Base-by-base conservation (phyloP, 2,113 vertebrate species). In the Atrichornis clamosus region DNA sequence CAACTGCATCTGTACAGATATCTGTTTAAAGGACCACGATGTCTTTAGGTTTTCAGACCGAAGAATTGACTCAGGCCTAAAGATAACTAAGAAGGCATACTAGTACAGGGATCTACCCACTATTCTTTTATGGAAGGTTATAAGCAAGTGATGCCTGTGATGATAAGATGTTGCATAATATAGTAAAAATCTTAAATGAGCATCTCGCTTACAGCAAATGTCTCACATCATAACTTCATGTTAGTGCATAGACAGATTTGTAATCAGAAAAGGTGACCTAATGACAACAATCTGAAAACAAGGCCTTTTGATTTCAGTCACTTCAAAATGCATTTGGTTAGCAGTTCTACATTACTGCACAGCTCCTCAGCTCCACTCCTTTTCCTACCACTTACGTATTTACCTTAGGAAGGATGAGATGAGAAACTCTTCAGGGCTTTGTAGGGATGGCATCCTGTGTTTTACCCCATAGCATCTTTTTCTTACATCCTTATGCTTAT, bases 301-400 rank as follows among this genome's bases (percentile, higher is more conserved):
- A 89, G 15, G 62, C 12, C 44, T 59, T 86, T 74, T 56, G 5
- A 74, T 72, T 87, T 78, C 53, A 85, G 35, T 74, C 73, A 56
- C 60, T 60, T 96, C 74, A 93, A 95, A 96, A 95, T 37, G 85
- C 11, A 30, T 15, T 89, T 62, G 39, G 77, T 90, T 64, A 89
- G 70, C 49, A 89, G 35, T 63, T 86, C 37, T 82, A 42, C 18
- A 60, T 35, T 81, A 68, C 39, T 92, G 80, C 12, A 81, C 76
- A 78, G 52, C 30, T 41, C 44, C 49, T 75, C 8, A 75, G 26
- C 12, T 42, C 30, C 10, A 15, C 13, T 63, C 15, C 9, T 94
- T 79, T 72, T 87, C 28, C 24, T 55, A 58, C 14, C 24, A 67
- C 53, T 87, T 91, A 84, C 52, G 30, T 96, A 82, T 86, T 88